Conservation (phyloP, 2,797 vertebrate species). For the Tiaroga cobitis region DNA sequence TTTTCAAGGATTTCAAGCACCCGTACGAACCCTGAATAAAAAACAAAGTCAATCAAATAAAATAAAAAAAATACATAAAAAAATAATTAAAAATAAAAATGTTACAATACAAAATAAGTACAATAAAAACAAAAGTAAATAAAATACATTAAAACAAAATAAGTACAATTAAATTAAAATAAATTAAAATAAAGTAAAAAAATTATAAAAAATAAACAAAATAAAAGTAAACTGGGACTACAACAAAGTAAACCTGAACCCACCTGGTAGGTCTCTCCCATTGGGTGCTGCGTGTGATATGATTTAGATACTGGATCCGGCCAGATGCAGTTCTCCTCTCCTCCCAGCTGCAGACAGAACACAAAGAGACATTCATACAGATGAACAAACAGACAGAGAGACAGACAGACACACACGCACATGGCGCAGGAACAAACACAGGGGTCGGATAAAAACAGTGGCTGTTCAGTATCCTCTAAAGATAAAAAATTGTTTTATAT, state of each 20-base stretch:
- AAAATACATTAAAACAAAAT: not conserved
- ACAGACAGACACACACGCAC: constrained; percentile 28
- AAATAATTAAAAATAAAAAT: not conserved
- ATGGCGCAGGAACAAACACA: constrained; percentile 20
- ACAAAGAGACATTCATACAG: constrained; percentile 70
- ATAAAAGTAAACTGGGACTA: not conserved
- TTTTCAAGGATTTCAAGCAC: no score
- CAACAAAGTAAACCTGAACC: constrained; percentile 27
- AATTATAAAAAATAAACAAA: not conserved
- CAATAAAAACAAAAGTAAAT: not conserved
- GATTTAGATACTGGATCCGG: constrained; percentile 97
- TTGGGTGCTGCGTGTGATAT: constrained; percentile 96
- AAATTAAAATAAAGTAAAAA: not conserved
- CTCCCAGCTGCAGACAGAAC: constrained; percentile 88
- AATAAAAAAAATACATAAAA: not conserved
- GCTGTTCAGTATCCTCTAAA: not conserved
- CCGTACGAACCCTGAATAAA: no score
- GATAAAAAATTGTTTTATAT: constrained; percentile 19
- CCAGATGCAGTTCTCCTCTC: constrained; percentile 95
- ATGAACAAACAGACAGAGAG: constrained; percentile 62
- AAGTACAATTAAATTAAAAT: not conserved
- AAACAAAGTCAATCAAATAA: not conserved
- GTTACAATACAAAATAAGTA: not conserved
- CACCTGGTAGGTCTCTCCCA: constrained; percentile 98
- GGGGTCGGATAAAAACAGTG: not conserved